These are phyloP conservation scores for Sus scrofa DNA, from an alignment of 2,113 vertebrate species.

Conservation along the genomic window DNA sequence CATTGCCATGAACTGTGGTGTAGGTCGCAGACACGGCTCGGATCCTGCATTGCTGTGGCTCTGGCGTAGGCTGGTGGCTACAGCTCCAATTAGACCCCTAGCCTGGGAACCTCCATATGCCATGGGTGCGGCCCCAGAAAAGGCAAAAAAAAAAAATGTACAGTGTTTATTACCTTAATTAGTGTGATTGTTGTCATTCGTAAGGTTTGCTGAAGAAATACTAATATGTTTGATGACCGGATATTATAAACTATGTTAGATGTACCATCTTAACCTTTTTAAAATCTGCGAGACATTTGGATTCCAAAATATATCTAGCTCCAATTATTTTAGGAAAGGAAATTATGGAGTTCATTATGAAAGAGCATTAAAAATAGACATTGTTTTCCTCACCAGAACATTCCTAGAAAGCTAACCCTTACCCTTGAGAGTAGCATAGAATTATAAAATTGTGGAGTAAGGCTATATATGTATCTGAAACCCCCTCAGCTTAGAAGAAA, in stretches of 20 bases:
- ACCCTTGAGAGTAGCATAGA: not conserved
- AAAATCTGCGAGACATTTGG: not conserved
- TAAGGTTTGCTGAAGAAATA: slow-evolving; percentile 7
- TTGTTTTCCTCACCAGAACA: not conserved
- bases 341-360: not conserved
- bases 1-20: too few relatives aligned
- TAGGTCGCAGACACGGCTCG: too few relatives aligned
- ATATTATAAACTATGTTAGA: not conserved
- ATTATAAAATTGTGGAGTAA: not conserved
- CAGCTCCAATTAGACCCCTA: too few relatives aligned
- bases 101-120: too few relatives aligned
- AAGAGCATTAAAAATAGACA: not conserved
- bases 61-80: too few relatives aligned
- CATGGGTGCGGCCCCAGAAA: too few relatives aligned
- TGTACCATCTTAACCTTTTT: not conserved
- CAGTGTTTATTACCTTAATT: slow-evolving; percentile 10
- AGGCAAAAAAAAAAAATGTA: too few relatives aligned
- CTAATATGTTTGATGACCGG: not conserved
- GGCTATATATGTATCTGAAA: not conserved
- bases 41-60: too few relatives aligned
- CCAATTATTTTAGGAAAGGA: not conserved
- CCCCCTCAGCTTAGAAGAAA: slow-evolving; percentile 2
- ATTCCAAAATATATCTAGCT: not conserved
- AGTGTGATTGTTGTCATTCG: not conserved
- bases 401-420: not conserved